Evolutionary conservation across 2,113 vertebrate genomes (phyloP), one percentile per base, ranked within the genome.

Genomic region (Barnardius zonarius): DNA sequence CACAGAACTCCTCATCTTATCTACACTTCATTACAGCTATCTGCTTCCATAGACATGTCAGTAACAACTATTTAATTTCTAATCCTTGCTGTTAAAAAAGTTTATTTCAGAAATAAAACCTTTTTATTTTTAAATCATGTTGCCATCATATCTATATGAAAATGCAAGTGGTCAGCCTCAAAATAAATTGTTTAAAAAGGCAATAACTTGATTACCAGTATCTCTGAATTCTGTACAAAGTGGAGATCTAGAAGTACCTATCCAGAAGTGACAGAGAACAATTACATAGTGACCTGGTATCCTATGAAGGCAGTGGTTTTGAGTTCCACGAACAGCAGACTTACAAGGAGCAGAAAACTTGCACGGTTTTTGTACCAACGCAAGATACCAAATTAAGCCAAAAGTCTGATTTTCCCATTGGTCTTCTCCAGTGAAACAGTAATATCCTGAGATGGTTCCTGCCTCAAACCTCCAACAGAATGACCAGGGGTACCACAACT

Each of bases 401-500:
- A 15, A 83, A 86, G 12, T 39, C 55, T 46, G 17, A 68, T 77
- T 68, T 86, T 37, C 49, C 80, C 17, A 11, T 22, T 64, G n/a
- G 23, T 69, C 22, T 73, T 76, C 63, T 91, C 54, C 37, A 86
- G 52, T 7, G 6, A 49, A 87, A 83, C 11, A 55, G 55, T 17
- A 68, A 24, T 15, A 70, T n/a, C 15, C 41, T 5, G 0, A 62
- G 23, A 5, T 49, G 76, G 48, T 69, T 92, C 44, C 76, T 62
- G 74, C 46, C 64, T 31, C 54, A 37, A 61, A 83, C 33, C 62
- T 74, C 73, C 0, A 0, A 49, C n/a, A 91, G 64, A 92, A 76
- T 0, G 0, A 59, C 13, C n/a, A 75, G 77, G 59, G 46, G 33
- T 54, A 63, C 22, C 0, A 0, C 14, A 77, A 67, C 37, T 0